A percentile compares a stretch with the other conserved stretches of the same genome.
Evolutionary conservation across 2,113 vertebrate genomes (phyloP).

Genomic region (Leiothrix lutea): DNA sequence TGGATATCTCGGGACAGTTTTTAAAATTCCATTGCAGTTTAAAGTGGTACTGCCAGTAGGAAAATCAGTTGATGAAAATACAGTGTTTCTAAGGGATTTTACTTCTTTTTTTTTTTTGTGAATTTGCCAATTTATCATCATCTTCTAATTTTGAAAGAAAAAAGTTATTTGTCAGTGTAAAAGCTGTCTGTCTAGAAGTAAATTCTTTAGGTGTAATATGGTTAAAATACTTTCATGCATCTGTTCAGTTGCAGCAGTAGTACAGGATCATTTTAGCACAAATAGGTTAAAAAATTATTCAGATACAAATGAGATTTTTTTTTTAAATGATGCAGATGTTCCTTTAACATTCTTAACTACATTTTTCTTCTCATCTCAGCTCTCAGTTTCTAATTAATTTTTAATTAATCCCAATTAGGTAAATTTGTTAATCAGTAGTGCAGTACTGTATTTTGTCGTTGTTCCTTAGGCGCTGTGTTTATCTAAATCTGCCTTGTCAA

Average conservation of each 20-base stretch:
- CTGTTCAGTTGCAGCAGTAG: not conserved
- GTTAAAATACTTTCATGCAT: not conserved
- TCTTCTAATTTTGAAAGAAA: not conserved
- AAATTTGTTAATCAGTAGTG: not conserved
- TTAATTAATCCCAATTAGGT: not conserved
- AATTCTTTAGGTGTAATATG: not conserved
- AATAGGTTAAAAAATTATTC: not conserved
- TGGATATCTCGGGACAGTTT: not conserved
- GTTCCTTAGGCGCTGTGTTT: not conserved
- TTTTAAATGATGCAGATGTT: not conserved
- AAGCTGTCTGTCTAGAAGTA: not conserved
- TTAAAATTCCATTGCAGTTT: not conserved
- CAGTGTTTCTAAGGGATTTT: not conserved
- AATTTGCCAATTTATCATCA: not conserved
- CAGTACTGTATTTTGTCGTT: accelerated
- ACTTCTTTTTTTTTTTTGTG: not conserved
- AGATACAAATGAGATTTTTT: not conserved
- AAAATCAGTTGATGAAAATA: not conserved
- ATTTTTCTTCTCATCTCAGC: not conserved
- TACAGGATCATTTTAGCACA: not conserved
- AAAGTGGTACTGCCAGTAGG: not conserved
- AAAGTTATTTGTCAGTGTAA: not conserved
- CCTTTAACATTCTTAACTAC: not conserved
- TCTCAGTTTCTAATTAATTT: not conserved
- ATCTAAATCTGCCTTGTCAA: not conserved